Percentiles rank a stretch among this genome's conserved stretches.
Conservation (phyloP, 1,140 invertebrate species). For the Potamilus streckersoni region DNA sequence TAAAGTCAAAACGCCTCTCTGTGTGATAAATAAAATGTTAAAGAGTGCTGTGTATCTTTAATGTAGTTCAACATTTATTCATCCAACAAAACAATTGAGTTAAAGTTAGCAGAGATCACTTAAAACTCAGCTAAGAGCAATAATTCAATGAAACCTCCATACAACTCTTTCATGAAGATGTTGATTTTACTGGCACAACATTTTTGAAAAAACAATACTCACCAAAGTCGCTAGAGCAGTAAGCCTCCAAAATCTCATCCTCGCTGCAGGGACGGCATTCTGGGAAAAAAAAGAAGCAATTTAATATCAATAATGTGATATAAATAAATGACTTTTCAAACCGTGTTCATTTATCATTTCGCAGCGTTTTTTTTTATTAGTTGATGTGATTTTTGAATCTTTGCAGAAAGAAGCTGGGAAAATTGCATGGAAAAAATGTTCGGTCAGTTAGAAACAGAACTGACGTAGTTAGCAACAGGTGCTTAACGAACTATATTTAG, state of each 20-base stretch:
- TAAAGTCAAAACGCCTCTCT: too few species aligned
- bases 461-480: background rate
- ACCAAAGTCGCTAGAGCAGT: conserved; percentile 85
- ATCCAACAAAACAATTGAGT: too few species aligned
- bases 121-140: too few species aligned
- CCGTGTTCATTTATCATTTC: background rate
- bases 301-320: background rate
- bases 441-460: conserved; percentile 8
- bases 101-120: too few species aligned
- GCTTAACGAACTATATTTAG: too few species aligned
- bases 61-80: too few species aligned
- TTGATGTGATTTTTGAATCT: background rate
- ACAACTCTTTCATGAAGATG: too few species aligned
- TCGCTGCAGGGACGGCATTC: conserved; percentile 83
- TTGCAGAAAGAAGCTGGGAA: background rate
- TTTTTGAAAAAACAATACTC: conserved; percentile 47
- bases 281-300: conserved; percentile 59
- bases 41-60: background rate
- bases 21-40: background rate
- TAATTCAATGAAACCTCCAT: too few species aligned
- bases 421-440: background rate
- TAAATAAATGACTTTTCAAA: background rate
- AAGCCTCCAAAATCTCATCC: conserved; percentile 80
- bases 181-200: background rate
- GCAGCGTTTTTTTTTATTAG: background rate